These are phyloP conservation scores for Papilio glaucus DNA, from an alignment of 1,140 invertebrate genomes.

Conservation along the genomic window DNA sequence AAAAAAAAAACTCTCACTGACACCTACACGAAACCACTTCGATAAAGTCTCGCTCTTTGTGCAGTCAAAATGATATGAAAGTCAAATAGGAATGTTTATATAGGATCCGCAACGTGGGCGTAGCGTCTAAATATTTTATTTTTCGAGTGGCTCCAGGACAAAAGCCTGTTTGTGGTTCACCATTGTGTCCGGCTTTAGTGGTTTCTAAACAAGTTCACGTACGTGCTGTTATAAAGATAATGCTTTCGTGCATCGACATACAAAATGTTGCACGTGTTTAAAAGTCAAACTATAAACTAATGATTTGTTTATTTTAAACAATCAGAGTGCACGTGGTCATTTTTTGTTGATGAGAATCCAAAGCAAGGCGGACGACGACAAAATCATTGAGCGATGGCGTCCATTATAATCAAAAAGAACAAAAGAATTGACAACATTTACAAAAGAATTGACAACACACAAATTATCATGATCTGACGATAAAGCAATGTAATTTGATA, in stretches of 20 bases:
- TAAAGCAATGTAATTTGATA: too few species aligned
- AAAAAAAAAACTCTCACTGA: slow-evolving; percentile 5
- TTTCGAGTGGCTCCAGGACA: slow-evolving; percentile 52
- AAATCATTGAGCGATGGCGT: neutral
- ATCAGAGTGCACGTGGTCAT: slow-evolving; percentile 10
- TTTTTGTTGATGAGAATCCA: neutral
- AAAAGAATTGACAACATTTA: too few species aligned
- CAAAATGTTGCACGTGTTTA: slow-evolving; percentile 30
- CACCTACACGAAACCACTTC: slow-evolving; percentile 22
- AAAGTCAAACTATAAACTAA: slow-evolving; percentile 16
- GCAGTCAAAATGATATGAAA: slow-evolving; percentile 41
- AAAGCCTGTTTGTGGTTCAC: slow-evolving; percentile 59
- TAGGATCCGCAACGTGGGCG: slow-evolving; percentile 57
- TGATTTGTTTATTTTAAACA: slow-evolving; percentile 9
- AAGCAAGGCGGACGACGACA: neutral
- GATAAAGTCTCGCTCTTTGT: slow-evolving; percentile 25
- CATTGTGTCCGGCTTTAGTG: slow-evolving; percentile 64
- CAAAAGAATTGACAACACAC: too few species aligned
- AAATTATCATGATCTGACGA: too few species aligned
- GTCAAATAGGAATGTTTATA: slow-evolving; percentile 56
- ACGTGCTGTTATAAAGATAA: slow-evolving; percentile 50
- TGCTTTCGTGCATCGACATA: slow-evolving; percentile 41
- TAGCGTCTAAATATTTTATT: slow-evolving; percentile 68
- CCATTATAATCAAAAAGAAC: too few species aligned
- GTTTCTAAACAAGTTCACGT: slow-evolving; percentile 68